These are phyloP conservation scores for Coelinius sp. DNA, from an alignment of 2,888 invertebrate genomes.

Conservation along the genomic window DNA sequence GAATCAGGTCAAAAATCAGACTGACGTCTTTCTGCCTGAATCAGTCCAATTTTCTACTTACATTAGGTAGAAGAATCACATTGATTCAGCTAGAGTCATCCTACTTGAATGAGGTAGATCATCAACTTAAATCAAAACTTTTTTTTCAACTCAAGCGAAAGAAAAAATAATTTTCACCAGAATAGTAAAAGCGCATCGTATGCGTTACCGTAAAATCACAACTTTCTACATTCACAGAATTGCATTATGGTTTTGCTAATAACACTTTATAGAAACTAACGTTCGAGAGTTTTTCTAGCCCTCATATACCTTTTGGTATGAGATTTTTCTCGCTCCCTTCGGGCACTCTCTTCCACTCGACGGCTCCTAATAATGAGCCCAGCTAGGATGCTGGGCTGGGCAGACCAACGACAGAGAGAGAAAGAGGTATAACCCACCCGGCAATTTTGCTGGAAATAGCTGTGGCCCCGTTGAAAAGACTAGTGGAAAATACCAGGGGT, in stretches of 20 bases:
- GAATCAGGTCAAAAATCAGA: no score
- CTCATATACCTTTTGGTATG: not conserved
- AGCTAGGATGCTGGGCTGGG: conserved; percentile 2
- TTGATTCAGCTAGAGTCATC: no score
- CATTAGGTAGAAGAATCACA: no score
- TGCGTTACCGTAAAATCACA: not conserved
- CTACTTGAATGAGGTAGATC: no score
- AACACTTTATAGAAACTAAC: conserved; percentile 7
- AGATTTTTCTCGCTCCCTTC: not conserved
- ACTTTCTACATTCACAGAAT: not conserved
- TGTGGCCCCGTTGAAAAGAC: not conserved
- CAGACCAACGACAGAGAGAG: no score
- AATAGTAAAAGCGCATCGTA: not conserved
- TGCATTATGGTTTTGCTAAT: conserved; percentile 14
- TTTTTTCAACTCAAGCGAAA: not conserved
- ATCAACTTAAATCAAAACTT: not conserved
- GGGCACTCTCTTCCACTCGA: conserved; percentile 16
- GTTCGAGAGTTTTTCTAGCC: not conserved
- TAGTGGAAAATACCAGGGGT: not conserved
- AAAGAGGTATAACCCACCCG: not conserved
- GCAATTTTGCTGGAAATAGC: conserved; percentile 13
- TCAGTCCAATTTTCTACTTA: no score
- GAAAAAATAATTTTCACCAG: not conserved
- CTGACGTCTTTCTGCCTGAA: no score
- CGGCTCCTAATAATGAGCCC: conserved; percentile 20